Evolutionary conservation across 2,888 invertebrate species (phyloP).

Genomic region (Cylloceria caligata): DNA sequence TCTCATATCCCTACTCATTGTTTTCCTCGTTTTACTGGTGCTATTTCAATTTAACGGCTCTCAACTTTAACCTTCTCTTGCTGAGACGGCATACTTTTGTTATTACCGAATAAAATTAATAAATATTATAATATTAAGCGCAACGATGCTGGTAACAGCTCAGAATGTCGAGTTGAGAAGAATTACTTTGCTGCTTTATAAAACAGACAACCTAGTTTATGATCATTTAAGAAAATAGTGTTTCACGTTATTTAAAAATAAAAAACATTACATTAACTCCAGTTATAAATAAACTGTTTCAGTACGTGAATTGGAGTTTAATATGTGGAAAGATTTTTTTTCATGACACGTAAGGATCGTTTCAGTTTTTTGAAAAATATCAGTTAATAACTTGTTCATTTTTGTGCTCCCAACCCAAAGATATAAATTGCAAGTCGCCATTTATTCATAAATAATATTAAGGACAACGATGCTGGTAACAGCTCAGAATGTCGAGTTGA

Average conservation of each 20-base stretch:
- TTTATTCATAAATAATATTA: too few species aligned
- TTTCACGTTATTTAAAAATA: background rate
- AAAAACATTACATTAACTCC: background rate
- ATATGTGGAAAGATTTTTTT: background rate
- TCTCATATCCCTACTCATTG: background rate
- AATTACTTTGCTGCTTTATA: background rate
- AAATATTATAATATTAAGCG: slow-evolving; percentile 12
- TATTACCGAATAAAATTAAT: slow-evolving; percentile 16
- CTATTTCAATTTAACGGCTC: background rate
- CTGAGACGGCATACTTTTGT: background rate
- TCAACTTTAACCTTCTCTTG: background rate
- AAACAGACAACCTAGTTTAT: background rate
- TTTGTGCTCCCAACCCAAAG: too few species aligned
- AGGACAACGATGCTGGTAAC: background rate
- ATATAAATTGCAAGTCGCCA: too few species aligned
- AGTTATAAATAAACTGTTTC: background rate
- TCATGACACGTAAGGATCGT: background rate
- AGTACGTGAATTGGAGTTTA: too few species aligned
- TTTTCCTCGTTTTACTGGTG: background rate
- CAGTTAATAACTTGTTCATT: too few species aligned
- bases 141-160: background rate
- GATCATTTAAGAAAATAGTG: background rate
- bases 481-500: background rate
- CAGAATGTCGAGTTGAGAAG: background rate
- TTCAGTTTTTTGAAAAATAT: background rate